Evolutionary conservation across 2,797 vertebrate genomes (phyloP), one percentile per base, ranked within the genome.

Genomic region (Phataginus tetradactyla): DNA sequence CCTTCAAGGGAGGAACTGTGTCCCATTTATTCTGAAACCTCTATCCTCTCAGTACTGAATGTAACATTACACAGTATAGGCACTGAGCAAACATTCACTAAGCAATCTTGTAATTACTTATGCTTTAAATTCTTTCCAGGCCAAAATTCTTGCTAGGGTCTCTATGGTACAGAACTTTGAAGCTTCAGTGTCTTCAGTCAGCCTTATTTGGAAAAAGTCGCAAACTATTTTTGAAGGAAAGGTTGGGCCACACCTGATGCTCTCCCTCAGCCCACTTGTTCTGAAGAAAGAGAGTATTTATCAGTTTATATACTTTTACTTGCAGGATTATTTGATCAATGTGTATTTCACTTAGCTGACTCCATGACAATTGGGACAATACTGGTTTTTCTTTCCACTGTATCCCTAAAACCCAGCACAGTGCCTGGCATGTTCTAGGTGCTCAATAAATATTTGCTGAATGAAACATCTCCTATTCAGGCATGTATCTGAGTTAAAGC

Each of bases 1-100:
- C 69, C 92, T 96, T 61, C 72, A 96, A 88, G 27, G 21, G 53
- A 86, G 7, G 20, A 84, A 86, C 86, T 90, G 7, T 94, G 42
- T 57, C 42, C 9, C 4, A 75, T 61, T 92, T 78, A 94, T 64
- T 83, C 61, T 53, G 37, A 87, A 55, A 57, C 45, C 20, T 57
- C 79, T 27, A 86, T 63, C 32, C 37, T 63, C 86, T 83, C 42
- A 61, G 37, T 80, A 78, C 21, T 55, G 59, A 95, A 87, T 12
- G 7, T 18, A 29, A 17, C 18, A 68, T 37, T 84, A 55, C 13
- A 77, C 4, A 90, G 25, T 39, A 53, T 20, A 72, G 29, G 18
- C 13, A 88, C 39, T 79, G 74, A 91, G 83, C 29, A 74, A 95
- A 86, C 6, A 88, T 80, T 79, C 17, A 57, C 42, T 64, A 4